Conservation (phyloP, 2,888 invertebrate genomes). For the Anarsia innoxiella region DNA sequence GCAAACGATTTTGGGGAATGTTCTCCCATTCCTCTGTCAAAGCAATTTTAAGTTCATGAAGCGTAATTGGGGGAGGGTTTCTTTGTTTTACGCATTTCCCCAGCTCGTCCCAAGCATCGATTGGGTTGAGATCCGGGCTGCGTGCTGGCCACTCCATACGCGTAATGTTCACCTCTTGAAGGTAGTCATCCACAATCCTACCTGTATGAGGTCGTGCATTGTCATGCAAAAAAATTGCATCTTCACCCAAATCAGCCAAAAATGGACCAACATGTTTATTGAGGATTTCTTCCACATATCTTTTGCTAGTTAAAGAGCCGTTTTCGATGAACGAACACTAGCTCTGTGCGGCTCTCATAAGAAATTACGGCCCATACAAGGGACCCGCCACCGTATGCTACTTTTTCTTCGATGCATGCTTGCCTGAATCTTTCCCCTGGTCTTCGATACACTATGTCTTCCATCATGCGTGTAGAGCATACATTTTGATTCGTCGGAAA, state of each 20-base stretch:
- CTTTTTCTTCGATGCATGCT: slow-evolving; percentile 10
- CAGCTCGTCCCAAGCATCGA: slow-evolving; percentile 22
- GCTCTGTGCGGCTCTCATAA: slow-evolving; percentile 9
- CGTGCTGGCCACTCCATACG: too few species aligned
- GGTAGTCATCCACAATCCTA: too few species aligned
- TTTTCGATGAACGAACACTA: slow-evolving; percentile 12
- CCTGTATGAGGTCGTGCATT: too few species aligned
- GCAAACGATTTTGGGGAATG: too few species aligned
- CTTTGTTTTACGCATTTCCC: slow-evolving; percentile 19
- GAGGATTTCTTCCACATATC: slow-evolving; percentile 21
- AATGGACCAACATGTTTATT: slow-evolving; percentile 22
- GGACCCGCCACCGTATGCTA: slow-evolving; percentile 10
- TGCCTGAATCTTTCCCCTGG: slow-evolving; percentile 11
- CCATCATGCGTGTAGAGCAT: slow-evolving; percentile 10
- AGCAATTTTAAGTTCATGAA: slow-evolving; percentile 18
- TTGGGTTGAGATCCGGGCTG: too few species aligned
- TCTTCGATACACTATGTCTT: slow-evolving; percentile 10
- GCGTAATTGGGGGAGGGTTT: slow-evolving; percentile 18
- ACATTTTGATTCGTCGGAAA: slow-evolving; percentile 4
- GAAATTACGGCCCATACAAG: slow-evolving; percentile 9
- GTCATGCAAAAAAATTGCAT: slow-evolving; percentile 17
- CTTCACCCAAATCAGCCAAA: slow-evolving; percentile 18
- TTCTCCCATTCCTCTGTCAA: slow-evolving; percentile 13
- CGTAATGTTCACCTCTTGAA: too few species aligned
- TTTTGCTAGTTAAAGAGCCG: slow-evolving; percentile 16